These are phyloP conservation scores for Lithobates pipiens DNA, from an alignment of 2,797 vertebrate species.

Conservation along the genomic window DNA sequence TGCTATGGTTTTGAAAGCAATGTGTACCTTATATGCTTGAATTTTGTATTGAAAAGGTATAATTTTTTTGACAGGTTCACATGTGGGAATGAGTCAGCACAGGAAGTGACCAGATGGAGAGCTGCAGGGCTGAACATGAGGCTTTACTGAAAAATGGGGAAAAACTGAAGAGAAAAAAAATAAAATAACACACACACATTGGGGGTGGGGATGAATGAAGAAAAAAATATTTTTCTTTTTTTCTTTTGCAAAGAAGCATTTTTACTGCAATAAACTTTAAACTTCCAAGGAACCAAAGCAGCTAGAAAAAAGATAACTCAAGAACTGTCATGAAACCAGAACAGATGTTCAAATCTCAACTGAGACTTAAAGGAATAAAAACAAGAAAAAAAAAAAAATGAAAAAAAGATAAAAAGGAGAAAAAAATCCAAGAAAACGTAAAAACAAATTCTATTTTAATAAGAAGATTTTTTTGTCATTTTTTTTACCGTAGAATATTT, in stretches of 20 bases:
- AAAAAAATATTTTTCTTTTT: constrained; percentile 62
- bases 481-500: constrained; percentile 62
- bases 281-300: constrained; percentile 64
- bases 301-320: constrained; percentile 60
- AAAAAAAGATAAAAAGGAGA: constrained; percentile 10
- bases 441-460: constrained; percentile 79
- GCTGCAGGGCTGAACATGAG: constrained; percentile 46
- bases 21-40: background rate
- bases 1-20: background rate
- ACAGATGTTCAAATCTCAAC: constrained; percentile 55
- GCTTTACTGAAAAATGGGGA: constrained; percentile 53
- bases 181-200: constrained; percentile 1
- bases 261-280: constrained; percentile 64
- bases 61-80: constrained; percentile 43
- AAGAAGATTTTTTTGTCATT: constrained; percentile 70
- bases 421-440: constrained; percentile 47
- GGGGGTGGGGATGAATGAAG: constrained; percentile 54
- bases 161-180: constrained; percentile 45
- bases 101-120: constrained; percentile 49
- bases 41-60: background rate
- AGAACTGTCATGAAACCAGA: constrained; percentile 53
- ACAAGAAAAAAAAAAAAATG: constrained; percentile 24
- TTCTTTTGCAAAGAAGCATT: constrained; percentile 67
- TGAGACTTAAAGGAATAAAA: constrained; percentile 41
- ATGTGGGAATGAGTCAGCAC: constrained; percentile 30